Evolutionary conservation across 1,140 invertebrate genomes (phyloP), one percentile per base, ranked within the genome.

Genomic region (Drosophila persimilis): DNA sequence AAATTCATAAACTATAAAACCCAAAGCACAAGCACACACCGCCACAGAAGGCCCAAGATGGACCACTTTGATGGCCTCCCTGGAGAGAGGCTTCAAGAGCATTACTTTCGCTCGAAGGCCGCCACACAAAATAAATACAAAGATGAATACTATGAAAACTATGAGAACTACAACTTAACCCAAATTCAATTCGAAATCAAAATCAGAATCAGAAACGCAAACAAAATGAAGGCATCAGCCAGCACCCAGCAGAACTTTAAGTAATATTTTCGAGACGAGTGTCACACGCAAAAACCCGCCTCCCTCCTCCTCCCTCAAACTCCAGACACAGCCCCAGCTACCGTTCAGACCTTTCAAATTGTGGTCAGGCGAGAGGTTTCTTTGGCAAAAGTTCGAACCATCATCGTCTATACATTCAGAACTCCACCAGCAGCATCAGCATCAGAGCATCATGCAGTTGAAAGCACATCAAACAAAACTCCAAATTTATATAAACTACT

Each of bases 391-490:
- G 75, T 88, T 86, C 74, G 74, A 83, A 88, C 62, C 58, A 74
- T 74, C 71, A 72, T 72, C 67, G 57, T 53, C 35, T 35, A 9
- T 11, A 31, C 29, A 20, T 11, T 17, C 17, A 17, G 17, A 17
- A 1, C 17, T 17, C 17, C 24, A 57, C 26, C 56, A 62, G 20
- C 29, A 61, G 24, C 59, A 50, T 20, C 51, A 74, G 31, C 62
- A 58, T 46, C 52, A 44, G 43, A 54, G 50, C 51, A 67, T 67
- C 56, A 74, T 83, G 73, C 80, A 84, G 76, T 80, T 88, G 84
- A 86, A 76, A 88, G 78, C 84, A 86, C 83, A 86, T 86, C 83
- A 86, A 86, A 86, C 83, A 86, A 89, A 86, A 88, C 74, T 88
- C 55, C 56, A 85, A 83, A 84, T 83, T 83, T 84, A 78, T 78